Evolutionary conservation across 2,888 invertebrate species (phyloP), one percentile per base, ranked within the genome.

Genomic region (Agrilus biguttatus): DNA sequence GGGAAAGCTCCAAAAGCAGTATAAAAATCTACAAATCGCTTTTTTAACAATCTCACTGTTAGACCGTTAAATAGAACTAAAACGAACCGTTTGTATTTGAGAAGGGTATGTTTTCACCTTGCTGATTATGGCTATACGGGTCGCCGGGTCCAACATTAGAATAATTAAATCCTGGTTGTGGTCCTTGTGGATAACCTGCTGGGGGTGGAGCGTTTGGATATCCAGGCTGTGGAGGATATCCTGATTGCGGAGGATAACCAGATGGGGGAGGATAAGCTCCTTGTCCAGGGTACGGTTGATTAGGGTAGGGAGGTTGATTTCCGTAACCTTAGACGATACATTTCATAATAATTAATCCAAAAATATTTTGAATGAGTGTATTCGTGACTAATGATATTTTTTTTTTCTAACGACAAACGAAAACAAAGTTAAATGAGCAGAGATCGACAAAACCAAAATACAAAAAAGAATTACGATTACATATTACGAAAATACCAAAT

Each of bases 151-250:
- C 37, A 21, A 37, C 40, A 10, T 45, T 39, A 34, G 32, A 40
- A 28, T 28, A 28, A 28, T 42, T 42, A 45, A 52, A 38, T 39
- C 47, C 41, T 42, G 48, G 33, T 47, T 21, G 55, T 58, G 21
- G 62, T 55, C 39, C 28, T 10, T 28, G 28, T 14, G 58, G 54
- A 42, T 54, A 56, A 28, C 53, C 60, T 41, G 49, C 55, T 1
- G 61, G 64, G 37, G 66, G 69, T 1, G 69, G 68, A 8, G 55
- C 55, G 40, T 55, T 55, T 28, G 67, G 67, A 55, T 63, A 67
- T 21, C 66, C 66, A 65, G 42, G 62, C 58, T 33, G 61, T 63
- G 21, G 61, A 69, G 0, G 69, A 69, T 1, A 59, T 51, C 14
- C 47, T 43, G 12, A 49, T 28, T 28, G 28, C 10, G 28, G 28